Percentiles rank a stretch among this genome's conserved stretches.
Conservation (phyloP, 2,797 vertebrate genomes). For the Gorsachius magnificus region DNA sequence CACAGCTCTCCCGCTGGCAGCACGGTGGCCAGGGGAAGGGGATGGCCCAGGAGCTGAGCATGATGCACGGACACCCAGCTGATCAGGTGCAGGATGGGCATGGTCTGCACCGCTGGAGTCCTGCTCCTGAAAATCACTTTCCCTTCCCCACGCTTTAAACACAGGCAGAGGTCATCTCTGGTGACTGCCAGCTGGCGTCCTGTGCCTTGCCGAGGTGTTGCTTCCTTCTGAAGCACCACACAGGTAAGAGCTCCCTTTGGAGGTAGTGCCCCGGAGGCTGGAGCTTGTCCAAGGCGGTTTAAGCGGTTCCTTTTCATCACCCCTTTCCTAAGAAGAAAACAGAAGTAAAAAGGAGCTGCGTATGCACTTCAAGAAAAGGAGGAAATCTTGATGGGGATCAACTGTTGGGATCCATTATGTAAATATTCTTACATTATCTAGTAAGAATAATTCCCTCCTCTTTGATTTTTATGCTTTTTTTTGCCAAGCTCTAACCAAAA, state of each 20-base stretch:
- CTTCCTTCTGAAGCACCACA: background rate
- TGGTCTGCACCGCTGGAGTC: fast-evolving
- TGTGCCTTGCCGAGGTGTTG: background rate
- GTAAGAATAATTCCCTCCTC: background rate
- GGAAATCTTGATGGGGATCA: background rate
- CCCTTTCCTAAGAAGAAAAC: background rate
- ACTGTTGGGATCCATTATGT: background rate
- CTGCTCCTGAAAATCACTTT: background rate
- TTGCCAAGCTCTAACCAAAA: background rate
- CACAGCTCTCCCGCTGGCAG: background rate
- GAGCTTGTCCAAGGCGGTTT: background rate
- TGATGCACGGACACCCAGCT: fast-evolving
- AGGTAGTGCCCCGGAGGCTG: background rate
- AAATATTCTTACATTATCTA: background rate
- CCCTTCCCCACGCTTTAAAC: background rate
- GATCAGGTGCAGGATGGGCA: background rate
- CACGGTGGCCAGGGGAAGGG: background rate
- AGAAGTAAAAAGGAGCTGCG: background rate
- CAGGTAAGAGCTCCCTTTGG: background rate
- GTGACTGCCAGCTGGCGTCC: background rate
- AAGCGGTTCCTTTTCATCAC: background rate
- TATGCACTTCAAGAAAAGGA: background rate
- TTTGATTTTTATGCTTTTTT: background rate
- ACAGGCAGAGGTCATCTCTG: background rate
- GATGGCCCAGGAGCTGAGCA: background rate